A percentile compares a stretch with the other conserved stretches of the same genome.
These are phyloP conservation scores for Stenichneumon culpator DNA, from an alignment of 2,888 invertebrate species.

Conservation along the genomic window DNA sequence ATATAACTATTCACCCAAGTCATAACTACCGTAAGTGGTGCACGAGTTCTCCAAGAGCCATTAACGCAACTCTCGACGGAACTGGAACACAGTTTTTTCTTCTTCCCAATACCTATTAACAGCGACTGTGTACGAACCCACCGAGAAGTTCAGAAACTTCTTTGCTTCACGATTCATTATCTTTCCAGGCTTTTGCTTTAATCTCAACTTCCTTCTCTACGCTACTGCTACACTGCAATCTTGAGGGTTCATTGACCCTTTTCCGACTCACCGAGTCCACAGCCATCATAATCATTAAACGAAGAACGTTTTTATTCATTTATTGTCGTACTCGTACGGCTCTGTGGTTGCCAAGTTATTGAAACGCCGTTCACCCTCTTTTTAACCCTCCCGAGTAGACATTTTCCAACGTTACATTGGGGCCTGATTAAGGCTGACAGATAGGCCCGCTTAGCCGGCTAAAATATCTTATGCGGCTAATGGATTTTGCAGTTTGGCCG, in stretches of 20 bases:
- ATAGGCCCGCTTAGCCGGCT: too few species aligned
- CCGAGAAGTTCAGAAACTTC: slow-evolving; percentile 32
- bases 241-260: slow-evolving; percentile 55
- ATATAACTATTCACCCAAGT: background rate
- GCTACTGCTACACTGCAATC: background rate
- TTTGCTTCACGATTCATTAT: slow-evolving; percentile 29
- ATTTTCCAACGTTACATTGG: too few species aligned
- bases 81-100: slow-evolving; percentile 44
- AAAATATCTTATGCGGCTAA: too few species aligned
- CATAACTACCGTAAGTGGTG: slow-evolving; percentile 41
- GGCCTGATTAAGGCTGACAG: too few species aligned
- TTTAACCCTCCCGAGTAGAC: too few species aligned
- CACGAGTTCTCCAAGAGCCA: slow-evolving; percentile 33
- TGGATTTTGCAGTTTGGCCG: too few species aligned
- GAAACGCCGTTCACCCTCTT: background rate
- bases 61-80: slow-evolving; percentile 39
- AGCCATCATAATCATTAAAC: background rate
- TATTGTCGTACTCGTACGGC: background rate
- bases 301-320: background rate
- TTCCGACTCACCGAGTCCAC: slow-evolving; percentile 1
- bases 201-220: slow-evolving; percentile 10
- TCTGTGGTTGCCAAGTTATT: background rate
- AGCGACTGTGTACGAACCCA: background rate
- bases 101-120: slow-evolving; percentile 23
- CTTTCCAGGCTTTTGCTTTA: background rate